Base-by-base conservation (phyloP, 2,797 vertebrate species). In the Triplophysa bombifrons region DNA sequence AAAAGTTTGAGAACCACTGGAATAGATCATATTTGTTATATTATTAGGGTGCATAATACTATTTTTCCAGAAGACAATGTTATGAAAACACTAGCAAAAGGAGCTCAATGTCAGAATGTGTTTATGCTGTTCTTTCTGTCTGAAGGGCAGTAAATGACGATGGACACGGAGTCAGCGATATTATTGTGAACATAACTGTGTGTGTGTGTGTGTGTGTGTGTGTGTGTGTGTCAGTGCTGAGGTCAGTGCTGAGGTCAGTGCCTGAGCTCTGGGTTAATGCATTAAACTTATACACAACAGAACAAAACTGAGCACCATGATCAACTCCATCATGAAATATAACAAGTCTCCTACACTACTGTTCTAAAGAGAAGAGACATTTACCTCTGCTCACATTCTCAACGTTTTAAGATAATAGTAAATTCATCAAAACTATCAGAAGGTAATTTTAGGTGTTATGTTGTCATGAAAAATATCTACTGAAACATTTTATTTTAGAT, bases 211-310 rank as follows among this genome's bases (percentile, higher is more conserved):
- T 34, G 30, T 30, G 30, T 38, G 3, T 41, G 7, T 41, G 7
- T 41, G 7, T 34, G 5, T 34, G 34, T 34, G 34, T 34, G 34
- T 7, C 76, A 79, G 34, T 34, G 34, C 80, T 38, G 30, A 6
- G 5, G 34, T 41, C 16, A 16, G 65, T 75, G 34, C 80, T 38
- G 30, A 6, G 5, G 34, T 41, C 16, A 16, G 65, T 75, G 55
- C 5, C 78, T 76, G 51, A 72, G 74, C 77, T 76, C 75, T 83
- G 72, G 84, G 81, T 76, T 75, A 81, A 56, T 74, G 72, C 71
- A 51, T 79, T 73, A 69, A n/a, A 50, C 22, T 72, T 65, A 25
- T 71, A 5, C 22, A 53, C 71, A 68, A 61, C 51, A 55, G 11
- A 65, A 74, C 76, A 56, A 17, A 58, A 66, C 74, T 72, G 67